A percentile compares a stretch with the other conserved stretches of the same genome.
phyloP scores from a whole-genome alignment of 2,797 vertebrate species.

The Mormyrops attenuatus region DNA sequence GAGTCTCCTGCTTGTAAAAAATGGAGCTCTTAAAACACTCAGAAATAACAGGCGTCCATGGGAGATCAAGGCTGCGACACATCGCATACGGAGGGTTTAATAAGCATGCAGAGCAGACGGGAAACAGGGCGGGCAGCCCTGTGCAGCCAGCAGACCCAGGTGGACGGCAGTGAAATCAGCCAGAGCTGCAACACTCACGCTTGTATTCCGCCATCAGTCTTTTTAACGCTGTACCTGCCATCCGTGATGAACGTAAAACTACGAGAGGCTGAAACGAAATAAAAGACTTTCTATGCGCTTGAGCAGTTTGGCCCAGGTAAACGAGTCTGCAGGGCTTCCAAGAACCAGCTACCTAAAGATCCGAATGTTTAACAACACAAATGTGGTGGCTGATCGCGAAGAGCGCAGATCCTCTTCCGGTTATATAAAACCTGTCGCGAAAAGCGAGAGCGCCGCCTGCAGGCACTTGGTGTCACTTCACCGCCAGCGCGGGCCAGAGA shows the following conservation, averaged over 20 bases:
- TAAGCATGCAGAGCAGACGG: background rate
- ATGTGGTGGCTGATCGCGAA: background rate
- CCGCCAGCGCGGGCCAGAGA: background rate
- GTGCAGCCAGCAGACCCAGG: background rate
- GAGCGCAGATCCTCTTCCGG: background rate
- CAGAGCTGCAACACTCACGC: constrained; percentile 50
- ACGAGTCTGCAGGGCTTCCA: background rate
- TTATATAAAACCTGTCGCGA: background rate
- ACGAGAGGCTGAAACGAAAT: background rate
- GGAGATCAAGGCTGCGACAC: background rate
- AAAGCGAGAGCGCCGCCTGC: background rate
- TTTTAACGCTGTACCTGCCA: constrained; percentile 69
- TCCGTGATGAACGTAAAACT: constrained; percentile 24
- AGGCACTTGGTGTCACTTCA: background rate
- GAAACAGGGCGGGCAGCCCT: background rate
- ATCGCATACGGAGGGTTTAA: background rate
- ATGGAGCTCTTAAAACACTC: background rate
- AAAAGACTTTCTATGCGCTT: background rate
- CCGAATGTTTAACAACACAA: background rate
- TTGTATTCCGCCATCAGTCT: constrained; percentile 72
- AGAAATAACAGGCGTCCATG: background rate
- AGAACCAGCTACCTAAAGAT: background rate
- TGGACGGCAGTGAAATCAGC: background rate
- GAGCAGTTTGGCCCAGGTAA: background rate
- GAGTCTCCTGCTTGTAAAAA: background rate